Evolutionary conservation across 1,140 invertebrate species (phyloP), one percentile per base, ranked within the genome.

Genomic region (Pachyrhynchus sulphureomaculatus): DNA sequence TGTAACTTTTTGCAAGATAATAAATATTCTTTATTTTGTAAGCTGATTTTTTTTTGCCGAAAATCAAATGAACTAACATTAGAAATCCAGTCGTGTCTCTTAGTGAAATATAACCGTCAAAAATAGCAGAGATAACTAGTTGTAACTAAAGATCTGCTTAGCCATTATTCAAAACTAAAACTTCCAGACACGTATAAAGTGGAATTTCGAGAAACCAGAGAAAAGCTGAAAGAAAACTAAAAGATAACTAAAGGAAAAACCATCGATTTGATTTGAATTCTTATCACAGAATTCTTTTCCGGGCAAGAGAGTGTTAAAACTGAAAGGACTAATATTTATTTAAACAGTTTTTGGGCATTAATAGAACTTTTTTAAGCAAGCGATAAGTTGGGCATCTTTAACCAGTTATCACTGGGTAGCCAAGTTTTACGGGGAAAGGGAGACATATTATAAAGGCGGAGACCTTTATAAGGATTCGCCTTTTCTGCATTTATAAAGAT

Each of bases 121-220:
- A 12, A 42, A 20, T 42, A 18, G 39, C 4, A 42, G 18, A 42
- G 39, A 42, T 42, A 42, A 42, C 15, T 20, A 21, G 39, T 42
- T 42, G 39, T 42, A 42, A 42, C 39, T 42, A 21, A 20, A 42
- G 39, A 42, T 42, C 15, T 18, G 9, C 17, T 20, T 18, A 18
- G 39, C 12, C 18, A 42, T 42, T 42, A 42, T 42, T 42, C 39
- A 42, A 42, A 42, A 42, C 15, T 42, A 42, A 42, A 42, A 42
- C 39, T 42, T 42, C 39, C 18, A 42, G 39, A 42, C 39, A 42
- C 39, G 39, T 42, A 42, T 42, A 42, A 42, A 18, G 8, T 42
- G 17, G 18, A 42, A 42, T 42, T 42, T 18, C 15, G 17, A 42
- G 39, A 42, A 42, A 42, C 39, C 39, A 18, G 18, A 15, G 39